phyloP scores from a whole-genome alignment of 2,113 vertebrate species.

The Archocentrus centrarchus region DNA sequence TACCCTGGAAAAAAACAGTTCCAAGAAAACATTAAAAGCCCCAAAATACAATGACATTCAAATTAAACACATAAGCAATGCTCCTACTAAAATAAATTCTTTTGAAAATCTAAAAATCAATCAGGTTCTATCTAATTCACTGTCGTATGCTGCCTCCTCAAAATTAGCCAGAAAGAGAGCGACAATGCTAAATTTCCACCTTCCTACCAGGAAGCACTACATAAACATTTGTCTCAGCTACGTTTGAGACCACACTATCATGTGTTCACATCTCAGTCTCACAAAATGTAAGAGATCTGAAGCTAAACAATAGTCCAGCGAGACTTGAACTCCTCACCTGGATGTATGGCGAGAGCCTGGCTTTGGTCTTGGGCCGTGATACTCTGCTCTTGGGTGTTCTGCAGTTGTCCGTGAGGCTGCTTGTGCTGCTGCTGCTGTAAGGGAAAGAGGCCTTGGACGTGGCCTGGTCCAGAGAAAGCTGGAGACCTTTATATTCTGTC shows the following conservation, averaged over 20 bases:
- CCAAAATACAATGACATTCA: too few relatives aligned
- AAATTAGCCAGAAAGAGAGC: background rate
- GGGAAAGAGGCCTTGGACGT: constrained; percentile 88
- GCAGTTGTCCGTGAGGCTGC: constrained; percentile 83
- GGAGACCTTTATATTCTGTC: constrained; percentile 96
- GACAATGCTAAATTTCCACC: background rate
- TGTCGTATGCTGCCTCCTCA: background rate
- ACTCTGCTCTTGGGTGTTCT: constrained; percentile 87
- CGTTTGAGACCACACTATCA: background rate
- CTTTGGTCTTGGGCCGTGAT: constrained; percentile 88
- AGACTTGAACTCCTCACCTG: constrained; percentile 83
- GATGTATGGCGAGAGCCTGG: constrained; percentile 93
- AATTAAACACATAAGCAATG: background rate
- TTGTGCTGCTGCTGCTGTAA: constrained; percentile 85
- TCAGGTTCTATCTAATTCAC: background rate
- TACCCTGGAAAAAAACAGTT: too few relatives aligned
- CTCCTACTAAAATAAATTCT: background rate
- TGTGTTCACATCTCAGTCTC: background rate
- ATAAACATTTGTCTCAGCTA: background rate
- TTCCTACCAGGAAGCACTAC: background rate
- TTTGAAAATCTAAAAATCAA: background rate
- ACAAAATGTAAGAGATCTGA: background rate
- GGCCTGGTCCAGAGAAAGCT: constrained; percentile 96
- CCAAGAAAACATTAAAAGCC: too few relatives aligned
- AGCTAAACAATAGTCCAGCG: background rate